These are phyloP conservation scores for Alces alces DNA, from an alignment of 2,113 vertebrate genomes.

Conservation along the genomic window DNA sequence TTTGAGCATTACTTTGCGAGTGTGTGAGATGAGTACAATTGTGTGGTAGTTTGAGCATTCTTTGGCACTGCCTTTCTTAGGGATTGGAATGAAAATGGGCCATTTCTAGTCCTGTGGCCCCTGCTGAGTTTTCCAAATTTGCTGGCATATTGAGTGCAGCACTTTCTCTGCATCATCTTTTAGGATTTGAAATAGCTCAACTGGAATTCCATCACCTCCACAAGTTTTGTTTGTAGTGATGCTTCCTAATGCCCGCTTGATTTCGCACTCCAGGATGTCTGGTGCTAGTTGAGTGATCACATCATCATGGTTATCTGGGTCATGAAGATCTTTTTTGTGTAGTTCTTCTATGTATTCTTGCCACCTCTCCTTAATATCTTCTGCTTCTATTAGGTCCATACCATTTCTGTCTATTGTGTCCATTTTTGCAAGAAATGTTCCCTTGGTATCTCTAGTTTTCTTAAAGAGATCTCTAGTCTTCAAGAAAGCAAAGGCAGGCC, in stretches of 20 bases:
- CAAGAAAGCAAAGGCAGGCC: background rate
- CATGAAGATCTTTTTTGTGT: background rate
- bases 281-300: background rate
- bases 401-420: background rate
- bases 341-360: background rate
- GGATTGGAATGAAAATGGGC: background rate
- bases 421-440: background rate
- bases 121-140: background rate
- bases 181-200: background rate
- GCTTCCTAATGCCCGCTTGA: background rate
- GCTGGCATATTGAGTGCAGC: background rate
- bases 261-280: background rate
- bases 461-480: background rate
- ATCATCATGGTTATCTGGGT: background rate
- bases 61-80: background rate
- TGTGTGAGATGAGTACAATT: background rate
- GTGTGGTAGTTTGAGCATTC: background rate
- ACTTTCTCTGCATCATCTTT: background rate
- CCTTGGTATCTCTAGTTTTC: background rate
- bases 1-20: background rate
- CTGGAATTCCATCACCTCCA: background rate
- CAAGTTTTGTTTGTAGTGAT: accelerated
- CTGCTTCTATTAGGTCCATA: background rate
- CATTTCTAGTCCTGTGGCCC: background rate
- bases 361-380: background rate